Base-by-base conservation (phyloP, 1,140 invertebrate genomes). In the Zeugodacus cucurbitae region DNA sequence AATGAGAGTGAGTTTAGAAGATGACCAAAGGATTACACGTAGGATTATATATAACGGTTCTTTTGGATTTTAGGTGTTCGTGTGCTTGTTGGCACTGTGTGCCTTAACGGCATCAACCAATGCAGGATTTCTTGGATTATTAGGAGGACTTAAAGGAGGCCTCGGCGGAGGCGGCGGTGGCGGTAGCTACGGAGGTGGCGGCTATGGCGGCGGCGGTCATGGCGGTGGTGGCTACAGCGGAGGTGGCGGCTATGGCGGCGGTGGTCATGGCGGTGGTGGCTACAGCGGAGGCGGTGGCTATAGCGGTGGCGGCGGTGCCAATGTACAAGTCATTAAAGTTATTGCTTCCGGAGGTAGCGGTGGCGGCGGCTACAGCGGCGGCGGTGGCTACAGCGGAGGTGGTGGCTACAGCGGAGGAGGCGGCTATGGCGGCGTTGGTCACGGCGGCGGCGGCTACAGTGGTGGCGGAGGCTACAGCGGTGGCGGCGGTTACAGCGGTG, bases 51-150 rank as follows among this genome's bases (percentile, higher is more conserved):
- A 44, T 32, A 67, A 11, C 7, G 2, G 3, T 32, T 22, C 22
- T 86, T 86, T 59, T 37, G 1, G 4, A 22, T 88, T 88, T 86
- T 62, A 92, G 91, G 74, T 91, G 22, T 91, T 92, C 86, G 89
- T 92, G 88, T 92, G 91, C 90, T 85, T 92, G 4, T 88, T 92
- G 88, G 91, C 90, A 70, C 86, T 92, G 82, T 87, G 88, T 74
- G 89, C 91, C 87, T 89, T 90, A 67, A 86, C 92, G 89, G 90
- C 91, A 41, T 87, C 90, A 29, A 86, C 90, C 32, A 90, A 91
- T 87, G 91, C 91, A 87, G 90, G 91, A 88, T 89, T 92, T 29
- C 78, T 89, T 87, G 64, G 90, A 59, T n/a, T 85, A 67, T 74
- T 88, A 86, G 59, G 37, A 22, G 87, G 67, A 26, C 29, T 57